Base-by-base conservation (phyloP, 2,113 vertebrate species). In the Atractosteus spatula region DNA sequence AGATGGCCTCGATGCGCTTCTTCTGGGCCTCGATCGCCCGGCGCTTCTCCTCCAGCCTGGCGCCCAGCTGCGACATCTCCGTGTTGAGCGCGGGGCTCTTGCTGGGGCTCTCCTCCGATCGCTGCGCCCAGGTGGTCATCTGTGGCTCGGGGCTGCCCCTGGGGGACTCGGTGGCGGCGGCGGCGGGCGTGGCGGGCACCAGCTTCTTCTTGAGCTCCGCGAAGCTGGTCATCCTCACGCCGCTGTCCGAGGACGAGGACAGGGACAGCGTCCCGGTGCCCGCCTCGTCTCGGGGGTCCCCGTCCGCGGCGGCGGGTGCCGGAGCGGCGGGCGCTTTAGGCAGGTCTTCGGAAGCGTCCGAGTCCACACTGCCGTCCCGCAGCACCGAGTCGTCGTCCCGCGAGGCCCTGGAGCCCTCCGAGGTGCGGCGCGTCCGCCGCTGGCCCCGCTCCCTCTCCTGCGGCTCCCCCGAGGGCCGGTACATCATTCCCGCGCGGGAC, bases 21-120 rank as follows among this genome's bases (percentile, higher is more conserved):
- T 98, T 98, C 78, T 98, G 96, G 0, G 96, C 95, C 78, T 98
- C 96, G 0, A 98, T 98, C 61, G 96, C 96, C 10, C 90, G 89
- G 0, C 96, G 90, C 7, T 97, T 97, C 77, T 97, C 96, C 78
- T 96, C 96, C 62, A 98, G 80, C 0, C 96, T 89, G 0, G 82
- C 92, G 0, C 94, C 93, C 3, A 98, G 84, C 72, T 97, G 92
- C 0, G 82, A 88, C 95, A 97, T 94, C 72, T 98, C 96, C 0
- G 91, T 94, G 71, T 81, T 94, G 51, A 94, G 88, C 16, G 92
- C 87, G 3, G 92, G 92, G 79, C 86, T 92, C 71, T 92, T 91
- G 76, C 80, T 86, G 11, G 92, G 93, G 1, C 92, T 90, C 70
- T 93, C 93, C 11, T 93, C 91, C 1, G 86, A 78, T 74, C 89